phyloP scores from a whole-genome alignment of 2,113 vertebrate genomes.

The Choloepus hoffmanni region DNA sequence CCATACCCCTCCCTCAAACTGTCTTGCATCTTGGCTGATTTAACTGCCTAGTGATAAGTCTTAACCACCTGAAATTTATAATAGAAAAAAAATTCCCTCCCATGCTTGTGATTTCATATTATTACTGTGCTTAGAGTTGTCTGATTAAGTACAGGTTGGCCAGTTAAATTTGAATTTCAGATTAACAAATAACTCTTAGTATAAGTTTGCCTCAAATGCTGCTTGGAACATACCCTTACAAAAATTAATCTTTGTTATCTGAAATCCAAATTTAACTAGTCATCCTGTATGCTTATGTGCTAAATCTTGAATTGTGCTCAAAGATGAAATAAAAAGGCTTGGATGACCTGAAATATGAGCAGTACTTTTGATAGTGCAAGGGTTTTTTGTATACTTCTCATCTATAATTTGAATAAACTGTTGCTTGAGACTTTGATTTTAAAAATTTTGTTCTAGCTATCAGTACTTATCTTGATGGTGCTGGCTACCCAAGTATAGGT shows the following conservation, averaged over 20 bases:
- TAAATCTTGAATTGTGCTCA: not conserved
- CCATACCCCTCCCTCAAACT: too few relatives aligned
- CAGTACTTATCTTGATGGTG: slow-evolving; percentile 12
- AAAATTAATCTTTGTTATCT: slow-evolving; percentile 9
- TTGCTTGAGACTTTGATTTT: not conserved
- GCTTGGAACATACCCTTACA: not conserved
- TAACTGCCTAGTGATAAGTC: not conserved
- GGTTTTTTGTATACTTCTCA: slow-evolving; percentile 28
- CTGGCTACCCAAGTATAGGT: not conserved
- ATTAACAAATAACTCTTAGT: not conserved
- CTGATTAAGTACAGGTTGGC: not conserved
- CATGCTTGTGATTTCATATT: not conserved
- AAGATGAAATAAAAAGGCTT: slow-evolving; percentile 30
- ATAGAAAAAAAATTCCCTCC: not conserved
- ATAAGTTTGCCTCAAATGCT: not conserved
- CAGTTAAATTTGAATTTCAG: slow-evolving; percentile 28
- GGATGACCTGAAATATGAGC: slow-evolving; percentile 24
- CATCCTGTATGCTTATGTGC: not conserved
- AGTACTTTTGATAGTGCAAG: slow-evolving; percentile 11
- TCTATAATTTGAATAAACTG: slow-evolving; percentile 60
- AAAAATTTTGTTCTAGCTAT: slow-evolving; percentile 35
- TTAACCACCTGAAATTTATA: slow-evolving; percentile 26
- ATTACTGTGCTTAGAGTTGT: not conserved
- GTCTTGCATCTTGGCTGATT: not conserved
- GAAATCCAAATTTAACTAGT: slow-evolving; percentile 27